These are phyloP conservation scores for Oophaga sylvatica DNA, from an alignment of 2,797 vertebrate genomes.

Conservation along the genomic window DNA sequence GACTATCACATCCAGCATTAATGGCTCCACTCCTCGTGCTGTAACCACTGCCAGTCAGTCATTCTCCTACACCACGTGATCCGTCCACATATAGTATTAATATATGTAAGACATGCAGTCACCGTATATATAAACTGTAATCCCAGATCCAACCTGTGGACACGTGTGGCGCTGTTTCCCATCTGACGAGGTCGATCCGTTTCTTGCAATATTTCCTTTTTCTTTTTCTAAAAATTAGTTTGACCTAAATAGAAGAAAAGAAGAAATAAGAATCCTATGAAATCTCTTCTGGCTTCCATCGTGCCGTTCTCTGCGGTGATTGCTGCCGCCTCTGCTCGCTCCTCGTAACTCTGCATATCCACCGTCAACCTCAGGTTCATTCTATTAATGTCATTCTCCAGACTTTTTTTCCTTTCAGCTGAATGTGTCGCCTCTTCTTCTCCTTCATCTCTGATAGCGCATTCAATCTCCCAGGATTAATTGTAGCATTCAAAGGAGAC, in stretches of 20 bases:
- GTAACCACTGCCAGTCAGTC: background rate
- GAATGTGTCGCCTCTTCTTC: background rate
- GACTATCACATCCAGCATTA: background rate
- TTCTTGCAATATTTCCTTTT: background rate
- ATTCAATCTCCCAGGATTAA: conserved; percentile 1
- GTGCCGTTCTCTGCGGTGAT: background rate
- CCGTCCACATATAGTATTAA: background rate
- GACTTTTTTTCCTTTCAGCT: background rate
- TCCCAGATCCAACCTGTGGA: background rate
- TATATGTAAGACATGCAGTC: background rate
- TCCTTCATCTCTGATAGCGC: background rate
- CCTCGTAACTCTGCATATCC: background rate
- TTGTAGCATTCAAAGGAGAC: background rate
- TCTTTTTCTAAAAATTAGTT: background rate
- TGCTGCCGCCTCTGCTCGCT: background rate
- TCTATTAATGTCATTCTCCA: background rate
- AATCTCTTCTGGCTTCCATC: background rate
- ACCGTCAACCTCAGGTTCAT: background rate
- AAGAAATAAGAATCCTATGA: background rate
- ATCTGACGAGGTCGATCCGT: background rate
- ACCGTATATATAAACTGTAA: background rate
- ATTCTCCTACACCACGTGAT: background rate
- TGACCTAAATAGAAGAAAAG: background rate
- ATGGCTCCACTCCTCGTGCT: background rate
- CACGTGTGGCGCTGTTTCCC: background rate